Evolutionary conservation across 2,888 invertebrate species (phyloP).

Genomic region (Andrena trimmerana): DNA sequence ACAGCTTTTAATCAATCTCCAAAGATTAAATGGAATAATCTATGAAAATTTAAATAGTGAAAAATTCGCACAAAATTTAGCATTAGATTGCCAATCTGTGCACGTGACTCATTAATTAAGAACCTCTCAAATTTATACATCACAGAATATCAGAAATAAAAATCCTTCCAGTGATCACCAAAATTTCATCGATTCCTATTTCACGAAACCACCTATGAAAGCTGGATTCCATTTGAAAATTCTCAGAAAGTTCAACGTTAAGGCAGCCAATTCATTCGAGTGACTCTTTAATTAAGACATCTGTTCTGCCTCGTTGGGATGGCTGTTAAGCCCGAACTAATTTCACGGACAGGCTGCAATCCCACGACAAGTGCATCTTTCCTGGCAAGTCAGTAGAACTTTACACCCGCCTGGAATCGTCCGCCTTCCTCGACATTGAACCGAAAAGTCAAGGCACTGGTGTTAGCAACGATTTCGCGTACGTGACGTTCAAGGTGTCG

Average conservation of each 20-base stretch:
- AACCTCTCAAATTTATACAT: no score
- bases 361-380: conserved; percentile 30
- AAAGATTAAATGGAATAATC: no score
- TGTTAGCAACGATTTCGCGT: background rate
- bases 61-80: background rate
- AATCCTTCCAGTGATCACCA: no score
- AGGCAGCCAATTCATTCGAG: conserved; percentile 37
- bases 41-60: background rate
- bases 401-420: background rate
- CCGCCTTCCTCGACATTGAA: background rate
- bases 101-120: no score
- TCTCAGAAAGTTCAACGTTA: background rate
- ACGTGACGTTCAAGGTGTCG: background rate
- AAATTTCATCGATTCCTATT: no score
- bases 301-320: conserved; percentile 29
- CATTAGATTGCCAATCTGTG: background rate
- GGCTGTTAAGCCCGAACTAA: conserved; percentile 45
- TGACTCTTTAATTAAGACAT: conserved; percentile 55
- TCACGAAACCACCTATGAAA: background rate
- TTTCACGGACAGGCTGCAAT: conserved; percentile 36
- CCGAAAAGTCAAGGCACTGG: conserved; percentile 1
- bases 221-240: background rate
- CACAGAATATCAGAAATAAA: no score
- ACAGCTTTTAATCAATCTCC: background rate
- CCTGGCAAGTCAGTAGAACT: conserved; percentile 10